These are phyloP conservation scores for Rhingia campestris DNA, from an alignment of 2,888 invertebrate genomes.

Conservation along the genomic window DNA sequence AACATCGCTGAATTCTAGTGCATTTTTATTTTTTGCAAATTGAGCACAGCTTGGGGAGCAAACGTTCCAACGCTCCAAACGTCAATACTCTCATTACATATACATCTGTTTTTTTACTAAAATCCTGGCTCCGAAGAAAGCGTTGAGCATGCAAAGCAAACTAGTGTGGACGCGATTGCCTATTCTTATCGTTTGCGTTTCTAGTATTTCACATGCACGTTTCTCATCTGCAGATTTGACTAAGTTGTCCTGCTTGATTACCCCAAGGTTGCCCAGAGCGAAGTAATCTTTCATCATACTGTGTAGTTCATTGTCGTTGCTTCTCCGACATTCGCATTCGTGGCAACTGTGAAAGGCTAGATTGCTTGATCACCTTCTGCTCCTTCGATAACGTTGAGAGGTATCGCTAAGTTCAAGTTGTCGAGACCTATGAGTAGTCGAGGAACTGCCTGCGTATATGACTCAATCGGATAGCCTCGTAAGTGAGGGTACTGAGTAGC, in stretches of 20 bases:
- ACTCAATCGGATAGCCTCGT: background rate
- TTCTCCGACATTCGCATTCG: slow-evolving; percentile 48
- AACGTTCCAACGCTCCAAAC: background rate
- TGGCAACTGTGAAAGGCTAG: slow-evolving; percentile 35
- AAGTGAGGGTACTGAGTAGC: slow-evolving; percentile 8
- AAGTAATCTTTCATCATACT: slow-evolving; percentile 14
- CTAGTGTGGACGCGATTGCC: slow-evolving; percentile 57
- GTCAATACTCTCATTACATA: background rate
- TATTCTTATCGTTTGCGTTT: slow-evolving; percentile 26
- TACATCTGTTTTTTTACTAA: background rate
- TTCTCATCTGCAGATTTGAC: slow-evolving; percentile 31
- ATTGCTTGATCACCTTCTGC: background rate
- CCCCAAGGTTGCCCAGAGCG: slow-evolving; percentile 14
- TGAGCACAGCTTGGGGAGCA: slow-evolving; percentile 11
- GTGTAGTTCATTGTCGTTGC: slow-evolving; percentile 3
- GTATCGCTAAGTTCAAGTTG: slow-evolving; percentile 3
- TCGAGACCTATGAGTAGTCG: slow-evolving; percentile 19
- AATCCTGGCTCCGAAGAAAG: slow-evolving; percentile 76
- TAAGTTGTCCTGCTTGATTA: background rate
- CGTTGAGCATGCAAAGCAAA: slow-evolving; percentile 76
- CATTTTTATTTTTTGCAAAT: slow-evolving; percentile 34
- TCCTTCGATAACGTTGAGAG: slow-evolving; percentile 25
- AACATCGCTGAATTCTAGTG: slow-evolving; percentile 24
- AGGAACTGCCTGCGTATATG: background rate
- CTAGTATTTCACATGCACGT: slow-evolving; percentile 26